Evolutionary conservation across 2,797 vertebrate genomes (phyloP).

Genomic region (Nyctalus aviator): DNA sequence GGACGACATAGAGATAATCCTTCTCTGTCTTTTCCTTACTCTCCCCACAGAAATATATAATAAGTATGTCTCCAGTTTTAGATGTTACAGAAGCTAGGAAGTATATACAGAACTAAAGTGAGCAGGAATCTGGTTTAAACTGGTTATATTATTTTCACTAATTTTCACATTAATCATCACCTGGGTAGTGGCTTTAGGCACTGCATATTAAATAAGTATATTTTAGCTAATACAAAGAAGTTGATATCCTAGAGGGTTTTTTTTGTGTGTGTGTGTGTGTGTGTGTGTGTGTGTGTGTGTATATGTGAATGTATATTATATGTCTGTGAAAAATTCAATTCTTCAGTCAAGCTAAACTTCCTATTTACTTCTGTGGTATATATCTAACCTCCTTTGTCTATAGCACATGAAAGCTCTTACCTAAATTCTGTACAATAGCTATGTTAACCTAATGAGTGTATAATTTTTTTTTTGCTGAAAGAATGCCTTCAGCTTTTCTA

Average conservation of each 20-base stretch:
- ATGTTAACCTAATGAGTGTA: background rate
- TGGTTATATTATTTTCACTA: background rate
- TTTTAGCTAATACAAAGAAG: constrained; percentile 21
- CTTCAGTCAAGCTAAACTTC: background rate
- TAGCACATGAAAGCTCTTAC: background rate
- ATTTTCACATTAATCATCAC: background rate
- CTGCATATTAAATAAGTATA: background rate
- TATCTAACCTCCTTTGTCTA: constrained; percentile 4
- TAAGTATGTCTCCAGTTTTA: background rate
- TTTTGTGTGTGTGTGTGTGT: background rate
- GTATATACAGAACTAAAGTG: background rate
- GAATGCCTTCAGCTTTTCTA: background rate
- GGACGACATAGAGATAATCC: background rate
- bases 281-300: background rate
- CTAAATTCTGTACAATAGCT: background rate
- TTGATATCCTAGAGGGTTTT: background rate
- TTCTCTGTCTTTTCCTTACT: background rate
- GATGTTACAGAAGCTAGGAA: background rate
- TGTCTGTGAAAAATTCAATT: constrained; percentile 4
- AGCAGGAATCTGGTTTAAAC: background rate
- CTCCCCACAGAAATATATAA: background rate
- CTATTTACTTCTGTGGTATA: background rate
- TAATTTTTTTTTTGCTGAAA: background rate
- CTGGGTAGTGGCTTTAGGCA: background rate
- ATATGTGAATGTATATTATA: background rate